Conservation (phyloP, 2,113 vertebrate species). For the Sciurus niger region DNA sequence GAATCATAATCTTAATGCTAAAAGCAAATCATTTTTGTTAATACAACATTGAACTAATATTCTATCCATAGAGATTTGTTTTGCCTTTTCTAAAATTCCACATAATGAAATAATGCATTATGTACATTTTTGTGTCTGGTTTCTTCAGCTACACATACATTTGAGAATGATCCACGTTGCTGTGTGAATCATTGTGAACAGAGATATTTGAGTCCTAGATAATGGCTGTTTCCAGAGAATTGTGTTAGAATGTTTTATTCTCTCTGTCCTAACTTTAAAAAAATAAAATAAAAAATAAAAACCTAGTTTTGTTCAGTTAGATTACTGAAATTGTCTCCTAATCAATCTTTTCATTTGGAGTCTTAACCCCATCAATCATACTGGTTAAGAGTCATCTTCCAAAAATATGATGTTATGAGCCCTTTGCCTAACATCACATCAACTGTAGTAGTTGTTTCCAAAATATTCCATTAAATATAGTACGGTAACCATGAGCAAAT, state of each 20-base stretch:
- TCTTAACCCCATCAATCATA: background rate
- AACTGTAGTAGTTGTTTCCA: background rate
- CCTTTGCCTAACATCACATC: background rate
- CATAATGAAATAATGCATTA: background rate
- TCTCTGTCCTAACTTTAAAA: background rate
- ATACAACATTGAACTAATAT: slow-evolving; percentile 28
- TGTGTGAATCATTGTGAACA: background rate
- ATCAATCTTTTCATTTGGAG: background rate
- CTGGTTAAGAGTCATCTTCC: background rate
- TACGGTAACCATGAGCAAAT: background rate
- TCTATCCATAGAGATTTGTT: background rate
- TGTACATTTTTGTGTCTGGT: background rate
- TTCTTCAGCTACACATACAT: background rate
- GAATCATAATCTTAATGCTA: slow-evolving; percentile 42
- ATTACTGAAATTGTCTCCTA: background rate
- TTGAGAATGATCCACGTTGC: background rate
- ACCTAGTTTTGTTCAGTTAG: background rate
- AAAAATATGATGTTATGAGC: background rate
- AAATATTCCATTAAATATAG: background rate
- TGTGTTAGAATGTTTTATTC: background rate
- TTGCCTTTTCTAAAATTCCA: background rate
- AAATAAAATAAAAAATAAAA: too few species aligned
- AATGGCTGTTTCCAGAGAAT: background rate
- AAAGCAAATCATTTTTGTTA: slow-evolving; percentile 38
- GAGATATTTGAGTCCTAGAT: background rate